Evolutionary conservation across 2,113 vertebrate species (phyloP), one percentile per base, ranked within the genome.

Genomic region (Poecile atricapillus): DNA sequence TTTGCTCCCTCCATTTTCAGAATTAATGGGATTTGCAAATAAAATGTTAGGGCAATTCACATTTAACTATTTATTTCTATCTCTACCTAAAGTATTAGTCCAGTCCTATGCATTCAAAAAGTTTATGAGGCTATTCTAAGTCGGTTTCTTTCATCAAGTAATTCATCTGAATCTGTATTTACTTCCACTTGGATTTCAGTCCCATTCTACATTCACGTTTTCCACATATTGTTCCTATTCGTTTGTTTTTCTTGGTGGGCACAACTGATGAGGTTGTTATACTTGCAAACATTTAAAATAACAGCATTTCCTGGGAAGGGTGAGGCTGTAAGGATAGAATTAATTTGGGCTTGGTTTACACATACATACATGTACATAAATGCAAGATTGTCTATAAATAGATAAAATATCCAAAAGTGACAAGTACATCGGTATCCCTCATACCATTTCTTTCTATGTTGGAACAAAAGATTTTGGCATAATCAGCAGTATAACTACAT

Each of bases 161-260:
- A 93, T 46, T 85, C 0, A 62, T 79, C 23, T 77, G 28, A 82
- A 83, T 56, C 25, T 78, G 15, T 85, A 20, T 64, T 90, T 94
- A 73, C 85, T 95, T 94, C 31, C 30, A 83, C 28, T 92, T 62
- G 59, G 46, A 90, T 93, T 93, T 88, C 63, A 69, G 20, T 70
- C 22, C 44, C 44, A 37, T 64, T 80, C 63, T 83, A 37, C 74
- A 53, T 79, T 89, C 64, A 37, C 20, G 21, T 83, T 94, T 87
- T 93, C 82, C 56, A 79, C 49, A 68, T 67, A 79, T 44, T 82
- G 37, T 52, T 89, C 22, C 27, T 80, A 63, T 63, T 65, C 9
- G 25, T 84, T 87, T 81, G 41, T 59, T 89, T 87, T 87, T 85
- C 68, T 87, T 85, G n/a, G 49, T 76, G 37, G 65, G 35, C 37